Percentiles rank a stretch among this genome's conserved stretches.
phyloP scores from a whole-genome alignment of 2,888 invertebrate species.

The Tachina fera region DNA sequence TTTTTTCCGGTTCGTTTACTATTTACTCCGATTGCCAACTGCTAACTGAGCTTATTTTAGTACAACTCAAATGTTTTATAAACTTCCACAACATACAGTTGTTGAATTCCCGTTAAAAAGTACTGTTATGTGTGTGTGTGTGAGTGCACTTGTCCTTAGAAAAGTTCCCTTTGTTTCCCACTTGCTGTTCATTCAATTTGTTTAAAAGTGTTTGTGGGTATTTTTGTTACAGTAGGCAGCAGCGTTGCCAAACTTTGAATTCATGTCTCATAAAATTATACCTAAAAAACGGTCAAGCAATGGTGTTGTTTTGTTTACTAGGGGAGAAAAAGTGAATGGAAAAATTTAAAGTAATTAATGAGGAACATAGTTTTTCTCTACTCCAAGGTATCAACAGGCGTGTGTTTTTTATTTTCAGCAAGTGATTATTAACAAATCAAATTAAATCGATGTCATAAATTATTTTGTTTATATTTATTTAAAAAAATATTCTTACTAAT shows the following conservation, averaged over 20 bases:
- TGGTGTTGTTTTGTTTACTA: background rate
- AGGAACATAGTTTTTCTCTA: too few relatives aligned
- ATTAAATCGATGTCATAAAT: too few relatives aligned
- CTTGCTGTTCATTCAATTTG: constrained; percentile 29
- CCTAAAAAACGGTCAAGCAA: background rate
- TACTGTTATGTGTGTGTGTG: constrained; percentile 61
- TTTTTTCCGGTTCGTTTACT: constrained; percentile 74
- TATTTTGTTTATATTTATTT: too few relatives aligned
- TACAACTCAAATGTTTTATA: constrained; percentile 72
- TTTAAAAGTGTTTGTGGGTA: constrained; percentile 3
- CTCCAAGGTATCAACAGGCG: too few relatives aligned
- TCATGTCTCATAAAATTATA: background rate
- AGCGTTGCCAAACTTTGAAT: background rate
- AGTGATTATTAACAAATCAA: too few relatives aligned
- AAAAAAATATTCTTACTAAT: too few relatives aligned
- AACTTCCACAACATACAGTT: constrained; percentile 43
- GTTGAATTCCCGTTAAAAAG: constrained; percentile 63
- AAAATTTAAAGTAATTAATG: too few relatives aligned
- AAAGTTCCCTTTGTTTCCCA: constrained; percentile 47
- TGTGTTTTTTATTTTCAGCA: too few relatives aligned
- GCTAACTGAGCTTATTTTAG: constrained; percentile 79
- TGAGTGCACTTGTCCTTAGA: constrained; percentile 37
- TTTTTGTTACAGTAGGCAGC: constrained; percentile 27
- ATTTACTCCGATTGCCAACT: constrained; percentile 79
- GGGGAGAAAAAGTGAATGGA: too few relatives aligned